These are phyloP conservation scores for Drymonia ruficornis DNA, from an alignment of 2,888 invertebrate genomes.

Conservation along the genomic window DNA sequence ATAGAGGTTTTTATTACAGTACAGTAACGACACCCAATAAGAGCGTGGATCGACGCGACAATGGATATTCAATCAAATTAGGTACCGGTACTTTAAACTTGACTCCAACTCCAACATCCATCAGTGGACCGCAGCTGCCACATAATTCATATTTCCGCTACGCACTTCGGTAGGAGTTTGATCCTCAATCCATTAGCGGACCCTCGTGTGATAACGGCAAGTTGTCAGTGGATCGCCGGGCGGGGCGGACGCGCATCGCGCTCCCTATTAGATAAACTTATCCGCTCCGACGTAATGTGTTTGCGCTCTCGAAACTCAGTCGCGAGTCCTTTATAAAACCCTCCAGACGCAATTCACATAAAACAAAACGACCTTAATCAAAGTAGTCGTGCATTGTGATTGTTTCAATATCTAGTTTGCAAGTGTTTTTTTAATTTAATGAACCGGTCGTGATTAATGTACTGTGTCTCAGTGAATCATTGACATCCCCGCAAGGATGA, in stretches of 20 bases:
- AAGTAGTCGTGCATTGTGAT: slow-evolving; percentile 30
- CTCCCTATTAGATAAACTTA: slow-evolving; percentile 45
- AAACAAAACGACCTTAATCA: slow-evolving; percentile 23
- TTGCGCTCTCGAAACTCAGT: slow-evolving; percentile 14
- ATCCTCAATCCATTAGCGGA: slow-evolving; percentile 76
- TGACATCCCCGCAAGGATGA: slow-evolving; percentile 57
- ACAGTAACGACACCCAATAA: no score
- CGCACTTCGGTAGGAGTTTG: slow-evolving; percentile 69
- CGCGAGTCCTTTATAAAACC: slow-evolving; percentile 10
- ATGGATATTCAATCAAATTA: slow-evolving; percentile 14
- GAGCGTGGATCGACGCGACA: neutral
- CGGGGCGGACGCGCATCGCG: slow-evolving; percentile 49
- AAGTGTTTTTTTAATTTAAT: slow-evolving; percentile 46
- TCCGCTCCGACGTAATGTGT: slow-evolving; percentile 24
- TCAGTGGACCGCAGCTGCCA: slow-evolving; percentile 40
- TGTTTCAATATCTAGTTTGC: slow-evolving; percentile 44
- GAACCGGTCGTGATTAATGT: slow-evolving; percentile 56
- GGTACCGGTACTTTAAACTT: slow-evolving; percentile 18
- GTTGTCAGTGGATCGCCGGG: slow-evolving; percentile 60
- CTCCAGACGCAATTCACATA: slow-evolving; percentile 9
- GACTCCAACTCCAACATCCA: slow-evolving; percentile 33
- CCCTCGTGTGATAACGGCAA: slow-evolving; percentile 71
- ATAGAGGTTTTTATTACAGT: neutral
- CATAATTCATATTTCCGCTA: slow-evolving; percentile 72
- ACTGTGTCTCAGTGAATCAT: slow-evolving; percentile 60